Base-by-base conservation (phyloP, 2,888 invertebrate species). In the Leptopilina drosophilae region DNA sequence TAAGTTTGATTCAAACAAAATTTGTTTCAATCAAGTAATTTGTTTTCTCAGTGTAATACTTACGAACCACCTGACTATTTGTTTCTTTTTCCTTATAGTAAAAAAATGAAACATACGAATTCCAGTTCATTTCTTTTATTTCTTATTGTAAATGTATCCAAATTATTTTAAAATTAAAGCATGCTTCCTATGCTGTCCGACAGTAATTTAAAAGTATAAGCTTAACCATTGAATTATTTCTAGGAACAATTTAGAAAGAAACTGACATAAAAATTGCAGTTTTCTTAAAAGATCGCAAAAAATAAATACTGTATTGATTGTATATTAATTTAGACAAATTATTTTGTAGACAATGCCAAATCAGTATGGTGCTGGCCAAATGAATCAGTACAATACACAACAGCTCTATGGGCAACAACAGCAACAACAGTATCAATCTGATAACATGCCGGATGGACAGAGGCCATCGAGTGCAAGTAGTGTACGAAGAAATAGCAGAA, bases 401-500 rank as follows among this genome's bases (percentile, higher is more conserved):
- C 87, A 88, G 64, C 83, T 85, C n/a, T 88, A 90, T 67, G 86
- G 85, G 86, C 91, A 85, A 81, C 84, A 84, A 33, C 87, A 87
- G 73, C 85, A 86, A 66, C 87, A 91, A 82, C 90, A 91, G 75
- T 90, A 89, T 80, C 89, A 89, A 81, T 80, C 87, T 8, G 90
- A 89, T 75, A 85, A 85, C 20, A 83, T 87, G 49, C 82, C 81
- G 46, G 90, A 90, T 69, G 79, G 84, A 46, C 90, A 89, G 79
- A 87, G 88, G 82, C 87, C 87, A 42, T 84, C 87, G 66, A 89
- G 86, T 79, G 84, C 87, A 76, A 88, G 89, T 85, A 91, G 87
- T 87, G 89, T 91, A 89, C 90, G 91, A 86, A 90, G 91, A 76
- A 92, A 90, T 84, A 91, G 91, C 81, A 87, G 91, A 81, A 81